Base-by-base conservation (phyloP, 2,113 vertebrate species). In the Anhinga rufa region DNA sequence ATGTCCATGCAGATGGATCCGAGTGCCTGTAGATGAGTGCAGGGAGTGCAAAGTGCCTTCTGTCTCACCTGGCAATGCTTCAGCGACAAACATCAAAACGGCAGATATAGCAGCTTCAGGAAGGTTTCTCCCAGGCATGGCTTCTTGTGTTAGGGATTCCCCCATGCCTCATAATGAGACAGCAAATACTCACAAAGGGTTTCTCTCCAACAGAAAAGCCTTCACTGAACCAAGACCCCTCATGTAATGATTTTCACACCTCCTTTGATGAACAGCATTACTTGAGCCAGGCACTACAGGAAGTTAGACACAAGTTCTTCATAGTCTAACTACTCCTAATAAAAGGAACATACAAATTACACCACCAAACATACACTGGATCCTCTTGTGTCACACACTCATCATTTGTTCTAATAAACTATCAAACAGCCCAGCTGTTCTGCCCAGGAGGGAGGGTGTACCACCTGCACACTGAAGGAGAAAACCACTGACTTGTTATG, bases 121-220 rank as follows among this genome's bases (percentile, higher is more conserved):
- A 92, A 93, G 89, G 40, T 61, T 15, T 76, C 71, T 80, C 29
- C 66, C 38, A 92, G 81, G 77, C 21, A 71, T 18, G 29, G 69
- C 64, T 95, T 51, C 88, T 92, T 46, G 26, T 95, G 62, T 61
- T 77, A 70, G 48, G 48, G 34, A 89, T 78, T 72, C 85, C 72
- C 74, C 22, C 71, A 52, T 38, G 10, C 42, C 75, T 86, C 12
- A 14, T 55, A 69, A 92, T 7, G 34, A 82, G 55, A 94, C 64
- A 96, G 85, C 40, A 95, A 88, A 80, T 62, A 96, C 7, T 87
- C 52, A 91, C 54, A 82, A 66, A 76, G 44, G 61, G 34, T 74
- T 94, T 93, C 61, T 70, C 87, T 92, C 48, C 70, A 79, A 64
- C 66, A 36, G 22, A 91, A 92, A 61, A 66, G 61, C 61, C 64